Conservation (phyloP, 2,113 vertebrate genomes). For the Hepsetus odoe region DNA sequence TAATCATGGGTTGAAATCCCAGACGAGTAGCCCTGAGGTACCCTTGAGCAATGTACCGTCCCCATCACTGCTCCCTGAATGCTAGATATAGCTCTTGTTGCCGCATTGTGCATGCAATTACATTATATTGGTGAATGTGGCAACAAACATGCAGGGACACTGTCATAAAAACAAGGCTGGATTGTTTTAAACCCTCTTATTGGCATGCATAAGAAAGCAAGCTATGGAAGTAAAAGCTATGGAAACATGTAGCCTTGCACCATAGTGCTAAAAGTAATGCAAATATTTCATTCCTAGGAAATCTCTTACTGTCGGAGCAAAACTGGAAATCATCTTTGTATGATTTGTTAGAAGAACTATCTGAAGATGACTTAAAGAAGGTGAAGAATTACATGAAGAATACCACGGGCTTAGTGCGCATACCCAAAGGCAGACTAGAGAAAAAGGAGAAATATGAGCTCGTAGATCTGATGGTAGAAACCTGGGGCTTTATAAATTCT, state of each 20-base stretch:
- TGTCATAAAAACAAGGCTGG: no score
- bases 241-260: background rate
- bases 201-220: background rate
- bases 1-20: no score
- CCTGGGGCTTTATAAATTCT: constrained; percentile 32
- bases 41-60: no score
- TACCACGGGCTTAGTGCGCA: background rate
- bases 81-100: no score
- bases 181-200: no score
- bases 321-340: constrained; percentile 19
- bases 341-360: constrained; percentile 32
- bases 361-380: background rate
- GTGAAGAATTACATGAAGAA: constrained; percentile 28
- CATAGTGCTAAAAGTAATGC: background rate
- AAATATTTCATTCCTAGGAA: background rate
- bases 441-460: background rate
- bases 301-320: background rate
- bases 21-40: no score
- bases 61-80: no score
- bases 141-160: no score
- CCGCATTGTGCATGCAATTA: no score
- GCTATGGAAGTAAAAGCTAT: background rate
- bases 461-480: constrained; percentile 13
- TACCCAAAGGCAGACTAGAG: constrained; percentile 26
- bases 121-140: no score